Evolutionary conservation across 2,888 invertebrate genomes (phyloP), one percentile per base, ranked within the genome.

Genomic region (Drosophila ustulata): DNA sequence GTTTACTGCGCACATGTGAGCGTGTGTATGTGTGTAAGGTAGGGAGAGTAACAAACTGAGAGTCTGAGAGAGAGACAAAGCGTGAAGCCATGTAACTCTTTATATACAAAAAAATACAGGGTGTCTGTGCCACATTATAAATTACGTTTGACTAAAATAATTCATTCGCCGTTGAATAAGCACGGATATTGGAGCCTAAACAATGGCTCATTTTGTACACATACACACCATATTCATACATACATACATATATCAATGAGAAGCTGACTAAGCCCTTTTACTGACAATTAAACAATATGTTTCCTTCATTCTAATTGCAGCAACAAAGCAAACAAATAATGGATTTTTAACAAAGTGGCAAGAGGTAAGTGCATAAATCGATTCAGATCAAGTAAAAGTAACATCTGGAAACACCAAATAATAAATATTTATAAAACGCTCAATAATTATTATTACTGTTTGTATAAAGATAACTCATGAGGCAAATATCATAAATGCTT

Each of bases 1-100:
- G 57, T 73, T 83, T 75, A 68, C 78, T 82, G 86, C 86, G 83
- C 82, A 85, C 82, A 85, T 83, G 80, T 80, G 76, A 83, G 72
- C 30, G 1, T 50, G 34, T 53, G 7, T 56, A 26, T 52, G 46
- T 52, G 52, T 51, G 59, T 61, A 59, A 41, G 59, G 45, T 49
- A 59, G 70, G 61, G 67, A 58, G 63, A 55, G 64, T 11, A 28
- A 30, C 46, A 18, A 32, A 49, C 45, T 13, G 58, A 39, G 45
- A 30, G 45, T 26, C 53, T 23, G 43, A 18, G 37, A 46, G 45
- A 45, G 61, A 52, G 63, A 13, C 32, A 26, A 61, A 39, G 61
- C 26, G 53, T 8, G 55, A 57, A 25, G 63, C 49, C 59, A 68
- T 67, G 73, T 77, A 82, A 82, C 85, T 79, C 59, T 70, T 79